phyloP scores from a whole-genome alignment of 1,140 invertebrate species.

The Drosophila subpulchrella region DNA sequence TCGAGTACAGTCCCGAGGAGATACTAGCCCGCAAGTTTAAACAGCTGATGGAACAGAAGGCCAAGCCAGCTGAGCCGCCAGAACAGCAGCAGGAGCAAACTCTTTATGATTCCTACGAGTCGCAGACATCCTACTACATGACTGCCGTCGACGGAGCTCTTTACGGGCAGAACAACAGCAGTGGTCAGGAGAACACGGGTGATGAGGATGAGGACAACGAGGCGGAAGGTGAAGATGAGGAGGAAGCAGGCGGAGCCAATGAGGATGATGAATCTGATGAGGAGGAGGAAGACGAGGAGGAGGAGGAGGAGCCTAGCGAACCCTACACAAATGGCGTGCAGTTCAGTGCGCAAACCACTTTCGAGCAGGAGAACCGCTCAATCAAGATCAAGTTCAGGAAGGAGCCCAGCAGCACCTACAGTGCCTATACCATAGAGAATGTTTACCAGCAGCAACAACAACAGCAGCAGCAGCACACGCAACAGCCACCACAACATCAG shows the following conservation, averaged over 20 bases:
- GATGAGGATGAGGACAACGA: constrained; percentile 40
- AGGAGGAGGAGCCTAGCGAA: constrained; percentile 34
- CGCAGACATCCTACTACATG: constrained; percentile 64
- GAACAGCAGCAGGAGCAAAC: constrained; percentile 48
- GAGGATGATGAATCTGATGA: constrained; percentile 48
- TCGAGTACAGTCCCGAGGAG: constrained; percentile 83
- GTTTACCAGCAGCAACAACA: constrained; percentile 71
- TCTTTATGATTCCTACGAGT: constrained; percentile 54
- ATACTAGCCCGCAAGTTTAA: constrained; percentile 65
- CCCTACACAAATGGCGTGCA: constrained; percentile 57
- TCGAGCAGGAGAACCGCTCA: constrained; percentile 74
- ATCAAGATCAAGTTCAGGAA: constrained; percentile 83
- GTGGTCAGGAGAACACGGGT: constrained; percentile 22
- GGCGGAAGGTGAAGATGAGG: constrained; percentile 36
- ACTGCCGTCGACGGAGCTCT: constrained; percentile 58
- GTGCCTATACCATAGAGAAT: constrained; percentile 77
- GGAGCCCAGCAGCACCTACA: constrained; percentile 75
- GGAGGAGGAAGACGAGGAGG: constrained; percentile 45
- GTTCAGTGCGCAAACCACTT: constrained; percentile 66
- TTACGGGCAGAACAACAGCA: constrained; percentile 42
- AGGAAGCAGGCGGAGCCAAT: constrained; percentile 20
- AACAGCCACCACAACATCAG: constrained; percentile 16
- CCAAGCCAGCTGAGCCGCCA: constrained; percentile 25
- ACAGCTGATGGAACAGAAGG: constrained; percentile 33
- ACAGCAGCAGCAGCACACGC: constrained; percentile 5